Percentiles rank a stretch among this genome's conserved stretches.
Evolutionary conservation across 2,113 vertebrate species (phyloP).

Genomic region (Etheostoma cragini): DNA sequence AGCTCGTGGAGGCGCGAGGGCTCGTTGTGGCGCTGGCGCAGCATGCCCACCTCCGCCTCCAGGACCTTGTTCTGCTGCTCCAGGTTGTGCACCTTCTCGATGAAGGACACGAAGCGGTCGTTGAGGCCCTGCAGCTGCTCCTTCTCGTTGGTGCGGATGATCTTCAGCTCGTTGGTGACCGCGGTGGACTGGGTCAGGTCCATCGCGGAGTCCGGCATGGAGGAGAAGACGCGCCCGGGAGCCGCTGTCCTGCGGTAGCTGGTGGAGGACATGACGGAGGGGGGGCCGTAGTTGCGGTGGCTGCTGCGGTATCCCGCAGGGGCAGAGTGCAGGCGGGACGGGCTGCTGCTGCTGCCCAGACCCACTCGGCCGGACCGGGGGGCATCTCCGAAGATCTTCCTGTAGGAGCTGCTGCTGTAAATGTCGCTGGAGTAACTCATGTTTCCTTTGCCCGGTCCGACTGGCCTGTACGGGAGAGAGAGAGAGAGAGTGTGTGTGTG

Average conservation of each 20-base stretch:
- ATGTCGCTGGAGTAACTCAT: slow-evolving; percentile 85
- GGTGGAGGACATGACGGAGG: slow-evolving; percentile 67
- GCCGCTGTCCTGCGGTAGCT: slow-evolving; percentile 77
- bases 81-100: slow-evolving; percentile 87
- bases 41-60: slow-evolving; percentile 84
- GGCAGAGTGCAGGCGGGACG: slow-evolving; percentile 75
- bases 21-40: slow-evolving; percentile 85
- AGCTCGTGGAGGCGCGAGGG: slow-evolving; percentile 86
- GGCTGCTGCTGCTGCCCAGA: slow-evolving; percentile 78
- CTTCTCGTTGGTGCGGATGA: slow-evolving; percentile 88
- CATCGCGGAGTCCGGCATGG: slow-evolving; percentile 72
- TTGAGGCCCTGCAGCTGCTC: slow-evolving; percentile 89
- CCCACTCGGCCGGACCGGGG: slow-evolving; percentile 76
- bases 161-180: slow-evolving; percentile 87
- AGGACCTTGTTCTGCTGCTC: slow-evolving; percentile 88
- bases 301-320: slow-evolving; percentile 76
- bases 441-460: slow-evolving; percentile 48
- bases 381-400: slow-evolving; percentile 84
- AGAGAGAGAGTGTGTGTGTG: slow-evolving; percentile 35
- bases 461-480: slow-evolving; percentile 43
- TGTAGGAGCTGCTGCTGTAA: slow-evolving; percentile 84
- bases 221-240: slow-evolving; percentile 77
- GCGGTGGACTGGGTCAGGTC: slow-evolving; percentile 86
- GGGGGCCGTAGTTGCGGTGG: slow-evolving; percentile 74
- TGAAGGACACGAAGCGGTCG: slow-evolving; percentile 89